These are phyloP conservation scores for Petrolisthes cinctipes DNA, from an alignment of 2,888 invertebrate species.

Conservation along the genomic window DNA sequence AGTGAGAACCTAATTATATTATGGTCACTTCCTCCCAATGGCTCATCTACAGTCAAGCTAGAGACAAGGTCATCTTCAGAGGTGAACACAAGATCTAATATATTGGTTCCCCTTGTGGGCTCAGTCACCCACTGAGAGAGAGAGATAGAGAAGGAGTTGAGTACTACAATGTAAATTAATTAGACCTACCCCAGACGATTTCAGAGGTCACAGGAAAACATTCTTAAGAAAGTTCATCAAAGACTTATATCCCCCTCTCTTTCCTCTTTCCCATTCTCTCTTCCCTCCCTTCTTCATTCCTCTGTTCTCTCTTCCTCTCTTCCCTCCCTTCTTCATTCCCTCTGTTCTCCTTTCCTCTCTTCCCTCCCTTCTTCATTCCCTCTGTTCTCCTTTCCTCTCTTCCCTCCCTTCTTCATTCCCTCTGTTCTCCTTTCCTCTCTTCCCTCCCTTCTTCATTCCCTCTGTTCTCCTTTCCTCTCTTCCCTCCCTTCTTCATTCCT, in stretches of 20 bases:
- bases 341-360: neutral
- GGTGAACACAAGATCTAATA: no score
- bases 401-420: neutral
- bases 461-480: neutral
- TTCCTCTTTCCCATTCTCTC: neutral
- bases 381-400: neutral
- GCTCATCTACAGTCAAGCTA: no score
- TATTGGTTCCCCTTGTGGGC: no score
- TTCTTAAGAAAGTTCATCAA: no score
- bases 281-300: neutral
- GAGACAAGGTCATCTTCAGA: no score
- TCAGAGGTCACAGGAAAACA: no score
- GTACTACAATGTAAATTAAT: no score
- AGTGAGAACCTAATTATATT: no score
- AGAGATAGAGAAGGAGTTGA: no score
- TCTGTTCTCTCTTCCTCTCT: neutral
- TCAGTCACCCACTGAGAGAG: no score
- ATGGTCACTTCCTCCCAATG: no score
- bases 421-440: neutral
- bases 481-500: neutral
- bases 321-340: neutral
- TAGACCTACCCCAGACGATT: no score
- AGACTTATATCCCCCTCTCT: neutral
- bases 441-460: neutral
- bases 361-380: neutral